Conservation (phyloP, 2,888 invertebrate species). For the Odontomyia ornata region DNA sequence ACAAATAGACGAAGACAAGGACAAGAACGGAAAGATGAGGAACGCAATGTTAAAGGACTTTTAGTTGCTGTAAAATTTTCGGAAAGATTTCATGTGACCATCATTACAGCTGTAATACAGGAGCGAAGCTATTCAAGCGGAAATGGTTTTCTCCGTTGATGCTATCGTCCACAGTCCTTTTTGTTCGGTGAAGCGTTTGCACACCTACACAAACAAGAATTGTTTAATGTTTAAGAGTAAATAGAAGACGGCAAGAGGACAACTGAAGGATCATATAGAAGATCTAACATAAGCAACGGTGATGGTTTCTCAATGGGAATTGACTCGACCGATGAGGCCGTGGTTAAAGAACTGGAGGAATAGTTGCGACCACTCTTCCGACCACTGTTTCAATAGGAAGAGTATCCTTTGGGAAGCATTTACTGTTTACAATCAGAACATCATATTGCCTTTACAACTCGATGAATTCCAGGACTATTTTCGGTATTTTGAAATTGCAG, state of each 20-base stretch:
- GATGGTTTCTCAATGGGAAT: not conserved
- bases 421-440: slow-evolving; percentile 17
- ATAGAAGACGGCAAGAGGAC: not conserved
- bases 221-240: slow-evolving; percentile 38
- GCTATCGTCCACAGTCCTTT: not conserved
- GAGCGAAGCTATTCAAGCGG: not conserved
- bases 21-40: slow-evolving; percentile 2
- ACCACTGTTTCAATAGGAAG: slow-evolving; percentile 25
- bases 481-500: no score
- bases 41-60: not conserved
- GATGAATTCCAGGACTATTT: not conserved
- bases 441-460: slow-evolving; percentile 17
- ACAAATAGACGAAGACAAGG: slow-evolving; percentile 26
- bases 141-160: not conserved
- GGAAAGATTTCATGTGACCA: not conserved
- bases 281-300: not conserved
- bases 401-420: slow-evolving; percentile 29
- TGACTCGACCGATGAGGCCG: not conserved
- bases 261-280: slow-evolving; percentile 22
- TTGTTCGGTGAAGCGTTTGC: not conserved
- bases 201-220: slow-evolving; percentile 1
- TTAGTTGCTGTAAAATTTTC: not conserved
- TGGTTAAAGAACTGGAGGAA: not conserved
- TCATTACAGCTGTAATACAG: not conserved
- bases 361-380: slow-evolving; percentile 2